Percentiles rank a stretch among this genome's conserved stretches.
Evolutionary conservation across 2,113 vertebrate genomes (phyloP).

Genomic region (Recurvirostra avosetta): DNA sequence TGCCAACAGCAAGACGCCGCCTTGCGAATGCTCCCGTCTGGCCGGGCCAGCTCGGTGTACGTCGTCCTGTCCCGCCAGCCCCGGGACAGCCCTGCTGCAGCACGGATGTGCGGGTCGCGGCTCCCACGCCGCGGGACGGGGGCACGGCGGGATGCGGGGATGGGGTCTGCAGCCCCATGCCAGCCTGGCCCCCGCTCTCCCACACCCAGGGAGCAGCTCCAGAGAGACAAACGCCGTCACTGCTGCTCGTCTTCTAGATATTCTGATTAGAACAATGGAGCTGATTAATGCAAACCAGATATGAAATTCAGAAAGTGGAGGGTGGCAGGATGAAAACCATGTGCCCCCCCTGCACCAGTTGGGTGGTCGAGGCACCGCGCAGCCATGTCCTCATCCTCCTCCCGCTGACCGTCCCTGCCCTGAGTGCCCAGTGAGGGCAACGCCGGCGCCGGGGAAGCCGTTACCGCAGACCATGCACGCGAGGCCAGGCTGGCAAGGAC

Average conservation of each 20-base stretch:
- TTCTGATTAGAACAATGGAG: neutral
- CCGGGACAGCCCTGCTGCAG: too few relatives aligned
- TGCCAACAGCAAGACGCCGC: too few relatives aligned
- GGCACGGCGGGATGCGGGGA: neutral
- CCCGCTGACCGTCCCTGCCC: neutral
- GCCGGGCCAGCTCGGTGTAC: too few relatives aligned
- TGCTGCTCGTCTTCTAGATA: neutral
- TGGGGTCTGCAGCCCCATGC: accelerated
- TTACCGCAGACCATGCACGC: accelerated
- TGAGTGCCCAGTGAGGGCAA: neutral
- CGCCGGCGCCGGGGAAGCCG: accelerated
- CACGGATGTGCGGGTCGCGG: too few relatives aligned
- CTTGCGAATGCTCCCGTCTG: too few relatives aligned
- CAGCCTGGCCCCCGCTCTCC: neutral
- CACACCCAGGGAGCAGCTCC: neutral
- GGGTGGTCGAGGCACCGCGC: too few relatives aligned
- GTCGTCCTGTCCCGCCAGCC: too few relatives aligned
- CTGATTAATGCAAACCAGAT: slow-evolving; percentile 44
- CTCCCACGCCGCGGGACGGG: too few relatives aligned
- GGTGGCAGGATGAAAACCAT: accelerated
- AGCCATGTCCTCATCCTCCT: neutral
- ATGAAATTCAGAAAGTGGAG: neutral
- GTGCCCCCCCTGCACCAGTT: accelerated
- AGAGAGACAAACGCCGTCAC: accelerated
- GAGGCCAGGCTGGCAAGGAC: neutral